These are phyloP conservation scores for Pleuronectes platessa DNA, from an alignment of 2,113 vertebrate genomes.

Conservation along the genomic window DNA sequence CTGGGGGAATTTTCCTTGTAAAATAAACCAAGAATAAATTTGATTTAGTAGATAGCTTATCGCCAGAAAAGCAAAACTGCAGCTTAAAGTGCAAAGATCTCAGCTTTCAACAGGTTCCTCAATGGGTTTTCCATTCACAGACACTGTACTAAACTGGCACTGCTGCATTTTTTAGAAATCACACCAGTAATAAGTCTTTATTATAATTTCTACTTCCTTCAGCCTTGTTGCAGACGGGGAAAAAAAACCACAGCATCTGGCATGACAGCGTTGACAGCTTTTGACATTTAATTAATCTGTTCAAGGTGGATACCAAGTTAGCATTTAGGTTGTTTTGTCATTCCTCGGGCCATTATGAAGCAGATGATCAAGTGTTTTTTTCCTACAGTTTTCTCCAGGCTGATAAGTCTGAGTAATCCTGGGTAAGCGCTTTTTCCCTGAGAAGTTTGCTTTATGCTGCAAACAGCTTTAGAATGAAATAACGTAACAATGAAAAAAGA, in stretches of 20 bases:
- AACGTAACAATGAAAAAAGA: conserved; percentile 28
- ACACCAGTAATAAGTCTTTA: background rate
- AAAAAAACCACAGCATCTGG: background rate
- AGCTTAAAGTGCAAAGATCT: conserved; percentile 19
- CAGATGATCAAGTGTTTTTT: conserved; percentile 13
- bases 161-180: background rate
- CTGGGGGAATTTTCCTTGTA: background rate
- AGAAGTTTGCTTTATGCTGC: conserved; percentile 44
- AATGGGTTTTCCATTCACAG: conserved; percentile 15
- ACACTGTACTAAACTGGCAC: background rate
- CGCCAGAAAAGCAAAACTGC: conserved; percentile 1
- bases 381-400: conserved; percentile 15
- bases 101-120: conserved; percentile 1
- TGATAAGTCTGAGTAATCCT: conserved; percentile 45
- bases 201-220: background rate
- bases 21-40: conserved; percentile 30
- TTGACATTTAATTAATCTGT: background rate
- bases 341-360: conserved; percentile 8
- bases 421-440: conserved; percentile 29
- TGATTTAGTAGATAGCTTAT: conserved; percentile 28
- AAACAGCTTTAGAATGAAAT: conserved; percentile 26
- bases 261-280: background rate
- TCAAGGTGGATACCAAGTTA: background rate
- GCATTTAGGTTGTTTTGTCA: conserved; percentile 7
- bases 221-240: background rate